These are phyloP conservation scores for Spodoptera frugiperda DNA, from an alignment of 1,140 invertebrate genomes.

Conservation along the genomic window DNA sequence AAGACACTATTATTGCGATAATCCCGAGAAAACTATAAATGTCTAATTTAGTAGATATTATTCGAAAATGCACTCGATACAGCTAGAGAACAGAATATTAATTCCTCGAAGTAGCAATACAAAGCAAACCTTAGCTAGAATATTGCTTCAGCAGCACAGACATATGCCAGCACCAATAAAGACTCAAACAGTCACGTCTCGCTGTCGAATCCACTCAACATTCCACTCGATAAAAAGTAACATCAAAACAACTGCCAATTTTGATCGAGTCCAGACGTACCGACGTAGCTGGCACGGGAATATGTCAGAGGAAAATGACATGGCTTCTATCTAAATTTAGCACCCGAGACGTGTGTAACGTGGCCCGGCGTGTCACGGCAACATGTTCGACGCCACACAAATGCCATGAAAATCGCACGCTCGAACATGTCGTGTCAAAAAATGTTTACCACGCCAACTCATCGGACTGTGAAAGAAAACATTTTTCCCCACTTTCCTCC, in stretches of 20 bases:
- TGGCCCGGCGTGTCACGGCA: constrained; percentile 7
- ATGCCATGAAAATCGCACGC: constrained; percentile 24
- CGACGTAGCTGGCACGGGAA: neutral
- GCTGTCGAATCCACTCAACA: constrained; percentile 11
- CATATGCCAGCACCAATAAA: neutral
- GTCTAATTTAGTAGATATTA: too few species aligned
- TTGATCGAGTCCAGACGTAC: constrained; percentile 14
- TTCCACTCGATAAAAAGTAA: constrained; percentile 20
- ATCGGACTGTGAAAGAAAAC: constrained; percentile 55
- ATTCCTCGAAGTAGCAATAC: too few species aligned
- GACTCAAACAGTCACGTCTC: constrained; percentile 8
- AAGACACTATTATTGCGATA: too few species aligned
- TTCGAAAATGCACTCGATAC: too few species aligned
- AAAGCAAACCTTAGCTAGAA: too few species aligned
- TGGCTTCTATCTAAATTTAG: constrained; percentile 9
- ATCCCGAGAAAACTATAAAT: too few species aligned
- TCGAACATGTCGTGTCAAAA: constrained; percentile 24
- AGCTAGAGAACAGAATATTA: too few species aligned
- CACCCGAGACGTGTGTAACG: neutral
- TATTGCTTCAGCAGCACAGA: too few species aligned
- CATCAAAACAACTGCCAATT: constrained; percentile 22
- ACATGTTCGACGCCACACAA: constrained; percentile 26
- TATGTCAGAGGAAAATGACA: constrained; percentile 30
- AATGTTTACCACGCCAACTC: constrained; percentile 44
- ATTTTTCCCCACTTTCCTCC: constrained; percentile 56